Conservation (phyloP, 2,797 vertebrate species). For the Anomalospiza imberbis region DNA sequence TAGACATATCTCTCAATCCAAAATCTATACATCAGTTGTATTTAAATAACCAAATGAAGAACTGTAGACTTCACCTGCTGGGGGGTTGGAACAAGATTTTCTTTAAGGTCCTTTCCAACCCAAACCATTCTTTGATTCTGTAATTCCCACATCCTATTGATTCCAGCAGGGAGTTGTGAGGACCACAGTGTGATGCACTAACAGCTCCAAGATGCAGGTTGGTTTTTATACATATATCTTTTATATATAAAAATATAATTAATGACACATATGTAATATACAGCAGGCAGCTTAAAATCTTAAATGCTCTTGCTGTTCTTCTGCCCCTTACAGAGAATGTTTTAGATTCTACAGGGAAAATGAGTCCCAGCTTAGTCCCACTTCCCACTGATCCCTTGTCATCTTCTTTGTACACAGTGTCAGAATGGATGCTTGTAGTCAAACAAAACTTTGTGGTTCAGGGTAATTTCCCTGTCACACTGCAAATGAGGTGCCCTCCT, state of each 20-base stretch:
- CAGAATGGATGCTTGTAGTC: neutral
- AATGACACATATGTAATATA: neutral
- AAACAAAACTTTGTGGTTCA: neutral
- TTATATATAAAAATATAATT: neutral
- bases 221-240: neutral
- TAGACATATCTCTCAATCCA: neutral
- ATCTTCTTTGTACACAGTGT: neutral
- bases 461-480: neutral
- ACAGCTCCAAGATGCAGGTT: neutral
- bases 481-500: neutral
- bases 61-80: neutral
- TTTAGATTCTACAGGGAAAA: neutral
- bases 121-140: neutral
- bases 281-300: neutral
- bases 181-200: neutral
- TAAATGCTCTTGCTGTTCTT: neutral
- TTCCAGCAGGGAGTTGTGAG: neutral
- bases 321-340: neutral
- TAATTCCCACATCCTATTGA: neutral
- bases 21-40: neutral
- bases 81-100: neutral
- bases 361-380: neutral
- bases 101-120: neutral
- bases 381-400: neutral
- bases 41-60: neutral